Evolutionary conservation across 35 echinoderm and acorn worm species (phyloP), one percentile per base, ranked within the genome.

Genomic region (Apostichopus parvimensis): DNA sequence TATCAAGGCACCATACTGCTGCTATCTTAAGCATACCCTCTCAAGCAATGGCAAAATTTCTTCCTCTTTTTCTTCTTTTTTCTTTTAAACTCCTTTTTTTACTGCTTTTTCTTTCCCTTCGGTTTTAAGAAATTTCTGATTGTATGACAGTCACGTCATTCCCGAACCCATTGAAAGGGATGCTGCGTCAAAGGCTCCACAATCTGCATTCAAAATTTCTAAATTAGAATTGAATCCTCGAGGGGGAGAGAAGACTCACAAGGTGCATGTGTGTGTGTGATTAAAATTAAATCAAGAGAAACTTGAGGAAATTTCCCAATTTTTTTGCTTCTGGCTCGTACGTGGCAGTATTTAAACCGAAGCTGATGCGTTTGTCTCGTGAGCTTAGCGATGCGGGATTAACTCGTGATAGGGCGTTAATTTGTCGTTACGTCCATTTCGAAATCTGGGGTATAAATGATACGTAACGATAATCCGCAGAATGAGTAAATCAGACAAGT

Each of bases 141-240:
- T 75, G 71, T 75, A 75, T 75, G 71, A 75, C 71, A 75, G 71
- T 75, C 71, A 75, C 71, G 17, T 75, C 71, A 75, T 75, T 75
- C 71, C 6, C 14, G n/a, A 14, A 75, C 71, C 71, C 71, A 18
- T 75, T 75, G 71, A 75, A 75, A 68, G 64, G 34, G 64, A 68
- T 68, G 64, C 64, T 68, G 64, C 64, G 64, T 68, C 64, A 68
- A 68, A 18, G 5, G 71, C 71, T 75, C 71, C n/a, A 18, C 11
- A 75, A 75, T 75, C 71, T 75, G 71, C 71, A 57, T 84, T 84
- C 81, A 56, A 84, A 84, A 84, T 84, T 84, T 84, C 54, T 4
- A 84, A 84, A 84, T 84, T 84, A 59, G 54, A 84, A 84, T 84
- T 84, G 81, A 57, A 84, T 84, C 81, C 81, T 84, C 11, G 57